Percentiles rank a stretch among this genome's conserved stretches.
These are phyloP conservation scores for Reticulitermes lucifugus DNA, from an alignment of 2,888 invertebrate genomes.

Conservation along the genomic window DNA sequence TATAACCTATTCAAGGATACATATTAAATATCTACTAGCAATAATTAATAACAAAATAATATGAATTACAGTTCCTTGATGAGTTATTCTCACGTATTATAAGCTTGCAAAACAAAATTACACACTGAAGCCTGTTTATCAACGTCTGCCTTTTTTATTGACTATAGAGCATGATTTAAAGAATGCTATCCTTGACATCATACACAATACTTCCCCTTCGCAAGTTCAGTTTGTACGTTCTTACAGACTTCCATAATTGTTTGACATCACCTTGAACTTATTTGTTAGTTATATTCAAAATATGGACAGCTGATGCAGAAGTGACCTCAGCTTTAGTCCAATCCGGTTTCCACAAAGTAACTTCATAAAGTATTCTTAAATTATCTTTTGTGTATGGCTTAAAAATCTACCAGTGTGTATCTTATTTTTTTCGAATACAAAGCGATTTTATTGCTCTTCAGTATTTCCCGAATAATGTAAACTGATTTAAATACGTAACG, in stretches of 20 bases:
- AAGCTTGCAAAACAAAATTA: background rate
- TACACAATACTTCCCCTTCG: background rate
- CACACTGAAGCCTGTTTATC: background rate
- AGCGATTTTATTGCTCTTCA: background rate
- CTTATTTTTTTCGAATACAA: background rate
- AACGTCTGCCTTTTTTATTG: background rate
- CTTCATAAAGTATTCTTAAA: background rate
- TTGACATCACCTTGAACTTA: constrained; percentile 10
- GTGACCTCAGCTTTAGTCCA: background rate
- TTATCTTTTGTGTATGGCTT: background rate
- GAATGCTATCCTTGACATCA: constrained; percentile 13
- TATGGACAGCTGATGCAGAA: background rate
- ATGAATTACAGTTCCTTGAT: background rate
- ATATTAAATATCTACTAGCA: too few species aligned
- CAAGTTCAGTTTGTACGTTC: background rate
- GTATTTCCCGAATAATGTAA: background rate
- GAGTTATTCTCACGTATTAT: background rate
- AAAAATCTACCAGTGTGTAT: background rate
- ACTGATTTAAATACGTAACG: too few species aligned
- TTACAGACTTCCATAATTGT: background rate
- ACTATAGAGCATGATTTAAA: background rate
- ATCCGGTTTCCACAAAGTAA: background rate
- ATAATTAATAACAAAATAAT: too few species aligned
- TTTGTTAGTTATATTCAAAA: background rate
- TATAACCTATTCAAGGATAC: too few species aligned